Percentiles rank a stretch among this genome's conserved stretches.
phyloP scores from a whole-genome alignment of 2,113 vertebrate genomes.

The Oreochromis niloticus region DNA sequence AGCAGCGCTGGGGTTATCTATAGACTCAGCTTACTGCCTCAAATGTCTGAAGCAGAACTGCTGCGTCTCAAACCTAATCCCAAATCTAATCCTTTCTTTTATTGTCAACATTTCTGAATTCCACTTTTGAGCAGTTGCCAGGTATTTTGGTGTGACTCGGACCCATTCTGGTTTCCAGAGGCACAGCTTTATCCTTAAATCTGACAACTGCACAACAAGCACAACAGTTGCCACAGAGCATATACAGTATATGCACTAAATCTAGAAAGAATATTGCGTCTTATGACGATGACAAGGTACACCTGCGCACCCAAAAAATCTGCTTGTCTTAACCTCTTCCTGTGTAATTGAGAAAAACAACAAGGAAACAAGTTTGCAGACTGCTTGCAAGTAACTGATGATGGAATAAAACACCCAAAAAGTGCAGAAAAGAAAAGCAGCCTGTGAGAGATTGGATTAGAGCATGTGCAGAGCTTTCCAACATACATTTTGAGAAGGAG shows the following conservation, averaged over 20 bases:
- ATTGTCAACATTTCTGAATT: neutral
- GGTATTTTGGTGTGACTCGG: neutral
- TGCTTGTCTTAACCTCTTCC: slow-evolving; percentile 21
- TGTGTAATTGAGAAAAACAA: slow-evolving; percentile 16
- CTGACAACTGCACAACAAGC: neutral
- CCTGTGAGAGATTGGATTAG: neutral
- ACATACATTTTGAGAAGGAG: neutral
- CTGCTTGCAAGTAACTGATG: neutral
- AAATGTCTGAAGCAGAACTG: slow-evolving; percentile 19
- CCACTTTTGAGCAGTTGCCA: neutral
- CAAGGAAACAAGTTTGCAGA: slow-evolving; percentile 2
- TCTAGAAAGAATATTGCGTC: neutral
- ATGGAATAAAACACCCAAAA: neutral
- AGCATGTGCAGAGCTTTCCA: neutral
- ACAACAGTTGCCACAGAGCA: neutral
- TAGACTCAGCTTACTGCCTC: slow-evolving; percentile 37
- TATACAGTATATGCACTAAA: neutral
- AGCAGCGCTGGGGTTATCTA: slow-evolving; percentile 66
- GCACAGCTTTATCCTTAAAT: neutral
- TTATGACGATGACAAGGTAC: neutral
- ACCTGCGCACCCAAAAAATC: neutral
- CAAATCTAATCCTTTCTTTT: neutral
- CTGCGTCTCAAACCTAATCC: neutral
- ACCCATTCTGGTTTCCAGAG: neutral
- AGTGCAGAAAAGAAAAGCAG: neutral